phyloP scores from a whole-genome alignment of 2,113 vertebrate genomes.

The Ranitomeya imitator region DNA sequence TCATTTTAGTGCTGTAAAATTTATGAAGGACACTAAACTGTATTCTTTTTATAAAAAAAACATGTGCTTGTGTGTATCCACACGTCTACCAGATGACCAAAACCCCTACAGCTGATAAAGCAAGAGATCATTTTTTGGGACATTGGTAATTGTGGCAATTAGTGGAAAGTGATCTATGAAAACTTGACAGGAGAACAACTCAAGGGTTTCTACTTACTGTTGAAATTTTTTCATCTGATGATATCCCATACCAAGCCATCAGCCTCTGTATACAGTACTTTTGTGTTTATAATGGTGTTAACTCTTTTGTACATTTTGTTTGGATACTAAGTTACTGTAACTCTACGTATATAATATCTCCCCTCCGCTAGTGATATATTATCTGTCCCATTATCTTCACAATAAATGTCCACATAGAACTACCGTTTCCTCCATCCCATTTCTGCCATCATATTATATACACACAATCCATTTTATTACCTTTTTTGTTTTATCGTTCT shows the following conservation, averaged over 20 bases:
- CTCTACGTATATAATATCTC: background rate
- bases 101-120: no score
- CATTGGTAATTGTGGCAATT: no score
- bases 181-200: background rate
- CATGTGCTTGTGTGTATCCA: no score
- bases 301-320: background rate
- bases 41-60: no score
- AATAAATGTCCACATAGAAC: slow-evolving; percentile 22
- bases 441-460: slow-evolving; percentile 16
- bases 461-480: slow-evolving; percentile 15
- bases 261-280: background rate
- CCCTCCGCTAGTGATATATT: background rate
- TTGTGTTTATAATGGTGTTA: background rate
- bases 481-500: background rate
- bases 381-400: background rate
- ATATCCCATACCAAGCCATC: background rate
- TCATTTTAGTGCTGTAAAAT: no score
- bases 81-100: no score
- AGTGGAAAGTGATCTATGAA: no score
- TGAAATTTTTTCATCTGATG: background rate
- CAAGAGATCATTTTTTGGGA: no score
- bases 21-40: no score
- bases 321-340: background rate
- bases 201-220: background rate
- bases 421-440: background rate